phyloP scores from a whole-genome alignment of 2,113 vertebrate genomes.

The Zosterops japonicus region DNA sequence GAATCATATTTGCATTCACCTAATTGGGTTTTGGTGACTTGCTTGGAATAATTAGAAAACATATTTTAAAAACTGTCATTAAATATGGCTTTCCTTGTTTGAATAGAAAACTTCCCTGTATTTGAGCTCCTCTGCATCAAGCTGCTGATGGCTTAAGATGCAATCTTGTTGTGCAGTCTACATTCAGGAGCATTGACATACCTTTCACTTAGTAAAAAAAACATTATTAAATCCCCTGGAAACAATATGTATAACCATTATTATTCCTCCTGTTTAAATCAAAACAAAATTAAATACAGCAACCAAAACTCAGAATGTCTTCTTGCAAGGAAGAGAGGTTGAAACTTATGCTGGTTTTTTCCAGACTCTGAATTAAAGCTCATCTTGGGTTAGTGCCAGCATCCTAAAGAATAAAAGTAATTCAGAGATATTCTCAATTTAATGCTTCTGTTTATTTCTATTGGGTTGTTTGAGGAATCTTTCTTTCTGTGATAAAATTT shows the following conservation, averaged over 20 bases:
- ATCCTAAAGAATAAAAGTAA: not conserved
- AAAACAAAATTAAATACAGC: not conserved
- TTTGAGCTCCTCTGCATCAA: not conserved
- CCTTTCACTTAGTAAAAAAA: not conserved
- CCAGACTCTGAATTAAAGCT: not conserved
- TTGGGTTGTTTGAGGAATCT: not conserved
- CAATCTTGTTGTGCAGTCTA: not conserved
- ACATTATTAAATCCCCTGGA: not conserved
- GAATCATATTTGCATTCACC: not conserved
- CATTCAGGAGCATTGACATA: not conserved
- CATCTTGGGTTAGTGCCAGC: not conserved
- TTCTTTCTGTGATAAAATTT: not conserved
- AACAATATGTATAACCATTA: not conserved
- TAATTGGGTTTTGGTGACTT: not conserved
- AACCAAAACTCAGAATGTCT: not conserved
- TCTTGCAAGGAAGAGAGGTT: not conserved
- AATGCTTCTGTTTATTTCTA: not conserved
- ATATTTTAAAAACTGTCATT: not conserved
- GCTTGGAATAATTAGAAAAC: conserved; percentile 1
- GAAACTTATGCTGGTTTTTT: not conserved
- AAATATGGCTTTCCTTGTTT: not conserved
- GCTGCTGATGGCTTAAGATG: not conserved
- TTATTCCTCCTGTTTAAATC: not conserved
- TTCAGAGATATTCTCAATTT: not conserved
- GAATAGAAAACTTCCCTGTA: not conserved